phyloP scores from a whole-genome alignment of 2,113 vertebrate genomes.

The Potamarius usumacintae region DNA sequence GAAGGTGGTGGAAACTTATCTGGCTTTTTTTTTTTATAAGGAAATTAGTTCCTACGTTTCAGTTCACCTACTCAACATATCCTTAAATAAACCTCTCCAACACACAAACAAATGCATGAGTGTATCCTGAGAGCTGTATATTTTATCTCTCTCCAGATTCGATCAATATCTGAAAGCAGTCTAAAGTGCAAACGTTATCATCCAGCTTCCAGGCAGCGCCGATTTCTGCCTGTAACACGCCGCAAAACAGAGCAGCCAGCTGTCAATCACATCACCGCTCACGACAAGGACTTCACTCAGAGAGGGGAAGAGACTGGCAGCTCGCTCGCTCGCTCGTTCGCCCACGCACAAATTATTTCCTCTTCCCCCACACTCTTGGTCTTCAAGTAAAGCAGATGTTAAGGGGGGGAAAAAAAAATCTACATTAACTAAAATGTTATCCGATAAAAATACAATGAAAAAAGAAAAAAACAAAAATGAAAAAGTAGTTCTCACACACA shows the following conservation, averaged over 20 bases:
- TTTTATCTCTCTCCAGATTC: background rate
- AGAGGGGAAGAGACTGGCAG: constrained; percentile 19
- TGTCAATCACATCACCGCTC: constrained; percentile 33
- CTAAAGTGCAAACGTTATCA: constrained; percentile 20
- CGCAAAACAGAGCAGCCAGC: constrained; percentile 17
- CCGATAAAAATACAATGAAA: background rate
- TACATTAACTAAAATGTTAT: background rate
- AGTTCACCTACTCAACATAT: background rate
- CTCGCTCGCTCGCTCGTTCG: background rate
- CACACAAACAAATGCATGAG: background rate
- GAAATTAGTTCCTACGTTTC: background rate
- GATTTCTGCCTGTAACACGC: background rate
- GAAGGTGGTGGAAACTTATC: background rate
- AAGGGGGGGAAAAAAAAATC: background rate
- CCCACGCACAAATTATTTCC: background rate
- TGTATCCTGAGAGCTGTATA: background rate
- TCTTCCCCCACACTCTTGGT: background rate
- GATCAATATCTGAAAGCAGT: constrained; percentile 16
- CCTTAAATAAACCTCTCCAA: background rate
- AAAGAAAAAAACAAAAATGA: background rate
- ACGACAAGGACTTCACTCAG: background rate
- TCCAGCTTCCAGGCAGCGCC: constrained; percentile 4
- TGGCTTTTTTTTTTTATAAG: too few relatives aligned
- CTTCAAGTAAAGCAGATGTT: background rate
- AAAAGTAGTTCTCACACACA: background rate